These are phyloP conservation scores for Carcina quercana DNA, from an alignment of 2,888 invertebrate species.

Conservation along the genomic window DNA sequence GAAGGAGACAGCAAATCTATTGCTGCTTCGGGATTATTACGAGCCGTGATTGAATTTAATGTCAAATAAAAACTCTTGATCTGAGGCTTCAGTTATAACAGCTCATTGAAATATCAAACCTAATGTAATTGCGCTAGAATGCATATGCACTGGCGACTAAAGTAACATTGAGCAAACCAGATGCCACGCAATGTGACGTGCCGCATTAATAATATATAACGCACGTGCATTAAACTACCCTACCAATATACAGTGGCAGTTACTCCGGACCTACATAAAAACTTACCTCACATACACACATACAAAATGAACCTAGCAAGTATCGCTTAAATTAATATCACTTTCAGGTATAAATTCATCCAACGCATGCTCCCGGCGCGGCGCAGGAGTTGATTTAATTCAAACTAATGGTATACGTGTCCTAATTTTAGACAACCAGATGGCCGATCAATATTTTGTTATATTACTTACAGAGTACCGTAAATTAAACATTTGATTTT, in stretches of 20 bases:
- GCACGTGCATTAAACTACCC: conserved; percentile 32
- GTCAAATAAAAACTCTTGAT: too few relatives aligned
- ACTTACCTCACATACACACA: conserved; percentile 35
- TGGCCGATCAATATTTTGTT: conserved; percentile 21
- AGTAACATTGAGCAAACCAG: conserved; percentile 51
- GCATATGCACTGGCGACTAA: too few relatives aligned
- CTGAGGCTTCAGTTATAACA: too few relatives aligned
- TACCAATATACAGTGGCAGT: conserved; percentile 42
- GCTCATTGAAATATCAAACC: neutral
- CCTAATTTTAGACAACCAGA: conserved; percentile 28
- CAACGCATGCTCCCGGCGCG: conserved; percentile 17
- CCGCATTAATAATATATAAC: conserved; percentile 19
- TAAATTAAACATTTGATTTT: conserved; percentile 16
- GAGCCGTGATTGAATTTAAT: too few relatives aligned
- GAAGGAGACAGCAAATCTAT: too few relatives aligned
- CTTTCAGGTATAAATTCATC: conserved; percentile 51
- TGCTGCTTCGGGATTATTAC: too few relatives aligned
- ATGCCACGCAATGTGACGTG: conserved; percentile 25
- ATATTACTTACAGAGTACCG: conserved; percentile 21
- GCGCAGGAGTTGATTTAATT: too few relatives aligned
- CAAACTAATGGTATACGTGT: conserved; percentile 25
- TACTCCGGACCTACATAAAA: conserved; percentile 26
- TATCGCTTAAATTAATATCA: conserved; percentile 71
- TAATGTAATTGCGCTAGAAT: neutral
- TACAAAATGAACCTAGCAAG: conserved; percentile 59